A percentile compares a stretch with the other conserved stretches of the same genome.
These are phyloP conservation scores for Contarinia nasturtii DNA, from an alignment of 1,140 invertebrate genomes.

Conservation along the genomic window DNA sequence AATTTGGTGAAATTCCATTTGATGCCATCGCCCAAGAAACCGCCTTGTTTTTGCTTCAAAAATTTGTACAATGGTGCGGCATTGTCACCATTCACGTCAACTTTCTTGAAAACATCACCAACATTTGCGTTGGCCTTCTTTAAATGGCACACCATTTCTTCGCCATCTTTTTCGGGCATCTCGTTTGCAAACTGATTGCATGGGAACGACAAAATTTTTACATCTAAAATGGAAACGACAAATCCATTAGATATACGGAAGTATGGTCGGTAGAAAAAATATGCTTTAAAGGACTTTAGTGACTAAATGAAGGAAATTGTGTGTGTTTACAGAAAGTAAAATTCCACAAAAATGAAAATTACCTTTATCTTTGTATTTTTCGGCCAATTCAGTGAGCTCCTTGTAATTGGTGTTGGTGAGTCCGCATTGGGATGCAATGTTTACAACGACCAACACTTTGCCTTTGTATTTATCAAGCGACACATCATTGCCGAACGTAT, in stretches of 20 bases:
- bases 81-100: conserved; percentile 74
- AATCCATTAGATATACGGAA: neutral
- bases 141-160: conserved; percentile 55
- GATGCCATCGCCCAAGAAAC: conserved; percentile 56
- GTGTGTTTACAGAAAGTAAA: no score
- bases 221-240: conserved; percentile 22
- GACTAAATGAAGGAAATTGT: no score
- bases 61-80: conserved; percentile 79
- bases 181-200: conserved; percentile 83
- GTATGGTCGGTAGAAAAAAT: no score
- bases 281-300: no score
- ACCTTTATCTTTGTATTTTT: conserved; percentile 33
- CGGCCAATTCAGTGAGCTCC: conserved; percentile 51
- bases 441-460: conserved; percentile 56
- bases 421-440: conserved; percentile 75
- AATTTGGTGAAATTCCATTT: conserved; percentile 99
- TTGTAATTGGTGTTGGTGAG: conserved; percentile 61
- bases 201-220: conserved; percentile 73
- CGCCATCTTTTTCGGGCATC: conserved; percentile 47
- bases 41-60: conserved; percentile 61
- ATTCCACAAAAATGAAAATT: no score
- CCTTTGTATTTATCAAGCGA: conserved; percentile 51
- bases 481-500: conserved; percentile 53
- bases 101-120: conserved; percentile 44
- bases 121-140: conserved; percentile 51